Percentiles rank a stretch among this genome's conserved stretches.
Evolutionary conservation across 2,797 vertebrate genomes (phyloP).

Genomic region (Amblyopsis hoosieri): DNA sequence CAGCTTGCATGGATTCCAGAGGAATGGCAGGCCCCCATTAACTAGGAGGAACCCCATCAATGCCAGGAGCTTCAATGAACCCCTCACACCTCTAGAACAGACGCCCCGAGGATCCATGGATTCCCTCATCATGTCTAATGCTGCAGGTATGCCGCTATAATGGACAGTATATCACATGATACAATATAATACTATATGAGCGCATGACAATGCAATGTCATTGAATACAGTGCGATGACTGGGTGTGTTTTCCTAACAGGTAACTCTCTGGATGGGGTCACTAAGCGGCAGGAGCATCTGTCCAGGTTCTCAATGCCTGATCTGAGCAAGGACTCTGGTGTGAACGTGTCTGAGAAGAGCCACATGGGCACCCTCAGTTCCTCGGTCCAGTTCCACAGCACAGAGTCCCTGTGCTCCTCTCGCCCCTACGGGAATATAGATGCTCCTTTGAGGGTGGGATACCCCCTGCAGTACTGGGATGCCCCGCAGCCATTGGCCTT

Average conservation of each 20-base stretch:
- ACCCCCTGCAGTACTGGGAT: constrained; percentile 87
- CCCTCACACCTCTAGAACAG: constrained; percentile 90
- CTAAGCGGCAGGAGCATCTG: constrained; percentile 93
- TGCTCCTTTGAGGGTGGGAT: constrained; percentile 80
- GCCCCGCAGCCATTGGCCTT: constrained; percentile 88
- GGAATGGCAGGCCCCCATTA: constrained; percentile 84
- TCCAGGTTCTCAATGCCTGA: constrained; percentile 98
- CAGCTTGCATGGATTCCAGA: constrained; percentile 90
- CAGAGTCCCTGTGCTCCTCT: constrained; percentile 90
- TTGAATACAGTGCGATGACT: neutral
- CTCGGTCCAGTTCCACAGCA: constrained; percentile 92
- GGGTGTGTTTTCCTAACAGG: constrained; percentile 68
- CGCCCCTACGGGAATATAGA: constrained; percentile 91
- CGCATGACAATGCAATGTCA: neutral
- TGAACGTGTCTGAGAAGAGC: constrained; percentile 96
- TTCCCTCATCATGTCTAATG: constrained; percentile 90
- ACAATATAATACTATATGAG: neutral
- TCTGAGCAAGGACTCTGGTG: constrained; percentile 96
- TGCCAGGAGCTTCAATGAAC: constrained; percentile 90
- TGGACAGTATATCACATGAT: neutral
- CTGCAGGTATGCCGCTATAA: constrained; percentile 83
- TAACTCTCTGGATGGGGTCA: constrained; percentile 90
- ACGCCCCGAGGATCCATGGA: constrained; percentile 95
- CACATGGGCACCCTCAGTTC: constrained; percentile 96
- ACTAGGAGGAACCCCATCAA: constrained; percentile 91